A percentile compares a stretch with the other conserved stretches of the same genome.
These are phyloP conservation scores for Urosaurus nigricauda DNA, from an alignment of 2,797 vertebrate species.

Conservation along the genomic window DNA sequence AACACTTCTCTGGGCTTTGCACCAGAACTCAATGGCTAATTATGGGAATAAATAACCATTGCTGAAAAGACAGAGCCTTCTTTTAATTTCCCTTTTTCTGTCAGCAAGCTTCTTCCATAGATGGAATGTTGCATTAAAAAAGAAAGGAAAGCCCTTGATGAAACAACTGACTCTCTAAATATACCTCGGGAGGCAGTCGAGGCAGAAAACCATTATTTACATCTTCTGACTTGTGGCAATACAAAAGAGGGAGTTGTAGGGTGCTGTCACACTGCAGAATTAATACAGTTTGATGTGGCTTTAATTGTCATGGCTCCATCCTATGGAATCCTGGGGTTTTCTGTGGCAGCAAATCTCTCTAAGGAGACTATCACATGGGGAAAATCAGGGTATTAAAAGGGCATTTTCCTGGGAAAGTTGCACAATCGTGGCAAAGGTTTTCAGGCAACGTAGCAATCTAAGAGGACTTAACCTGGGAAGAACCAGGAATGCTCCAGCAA, in stretches of 20 bases:
- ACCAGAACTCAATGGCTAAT: slow-evolving; percentile 76
- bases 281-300: no score
- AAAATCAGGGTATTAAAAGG: no score
- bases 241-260: not conserved
- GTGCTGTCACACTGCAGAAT: no score
- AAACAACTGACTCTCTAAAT: not conserved
- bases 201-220: slow-evolving; percentile 2
- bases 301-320: no score
- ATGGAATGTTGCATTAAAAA: slow-evolving; percentile 57
- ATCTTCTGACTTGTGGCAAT: not conserved
- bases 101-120: slow-evolving; percentile 71
- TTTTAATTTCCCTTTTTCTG: slow-evolving; percentile 72
- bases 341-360: no score
- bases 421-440: no score
- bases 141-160: not conserved
- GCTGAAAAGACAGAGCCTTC: slow-evolving; percentile 53
- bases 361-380: no score
- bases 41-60: slow-evolving; percentile 76
- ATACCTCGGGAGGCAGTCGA: not conserved
- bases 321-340: no score
- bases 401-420: no score
- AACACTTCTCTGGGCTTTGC: slow-evolving; percentile 73
- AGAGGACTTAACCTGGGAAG: no score
- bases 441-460: no score
- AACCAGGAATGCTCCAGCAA: no score